These are phyloP conservation scores for Metopia argyrocephala DNA, from an alignment of 2,888 invertebrate species.

Conservation along the genomic window DNA sequence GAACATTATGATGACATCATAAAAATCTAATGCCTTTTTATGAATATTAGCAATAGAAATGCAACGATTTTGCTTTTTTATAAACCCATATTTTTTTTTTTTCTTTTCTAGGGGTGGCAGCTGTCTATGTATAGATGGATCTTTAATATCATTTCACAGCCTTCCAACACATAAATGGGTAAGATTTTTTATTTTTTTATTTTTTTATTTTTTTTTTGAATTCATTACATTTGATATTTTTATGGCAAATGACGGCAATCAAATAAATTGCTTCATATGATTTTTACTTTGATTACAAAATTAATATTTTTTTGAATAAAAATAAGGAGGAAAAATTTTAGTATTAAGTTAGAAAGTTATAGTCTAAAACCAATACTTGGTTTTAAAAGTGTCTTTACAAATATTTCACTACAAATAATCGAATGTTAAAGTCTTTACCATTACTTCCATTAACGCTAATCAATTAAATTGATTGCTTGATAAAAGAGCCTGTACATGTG, in stretches of 20 bases:
- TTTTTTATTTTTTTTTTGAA: background rate
- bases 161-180: too few species aligned
- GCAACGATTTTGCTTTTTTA: slow-evolving; percentile 28
- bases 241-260: slow-evolving; percentile 47
- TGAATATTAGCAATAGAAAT: slow-evolving; percentile 61
- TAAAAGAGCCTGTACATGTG: too few species aligned
- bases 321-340: too few species aligned
- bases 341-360: too few species aligned
- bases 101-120: background rate
- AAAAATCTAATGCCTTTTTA: slow-evolving; percentile 58
- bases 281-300: slow-evolving; percentile 51
- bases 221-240: slow-evolving; percentile 47
- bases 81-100: background rate
- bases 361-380: too few species aligned
- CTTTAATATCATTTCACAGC: background rate
- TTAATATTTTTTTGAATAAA: too few species aligned
- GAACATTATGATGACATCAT: slow-evolving; percentile 55
- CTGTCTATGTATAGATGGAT: background rate
- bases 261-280: slow-evolving; percentile 58
- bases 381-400: too few species aligned
- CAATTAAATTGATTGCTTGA: too few species aligned
- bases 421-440: too few species aligned
- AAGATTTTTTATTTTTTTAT: too few species aligned
- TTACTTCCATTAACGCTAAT: too few species aligned
- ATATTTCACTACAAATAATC: too few species aligned